Evolutionary conservation across 92 coral and sea anemone genomes (phyloP).

Genomic region (Diadumene lineata): DNA sequence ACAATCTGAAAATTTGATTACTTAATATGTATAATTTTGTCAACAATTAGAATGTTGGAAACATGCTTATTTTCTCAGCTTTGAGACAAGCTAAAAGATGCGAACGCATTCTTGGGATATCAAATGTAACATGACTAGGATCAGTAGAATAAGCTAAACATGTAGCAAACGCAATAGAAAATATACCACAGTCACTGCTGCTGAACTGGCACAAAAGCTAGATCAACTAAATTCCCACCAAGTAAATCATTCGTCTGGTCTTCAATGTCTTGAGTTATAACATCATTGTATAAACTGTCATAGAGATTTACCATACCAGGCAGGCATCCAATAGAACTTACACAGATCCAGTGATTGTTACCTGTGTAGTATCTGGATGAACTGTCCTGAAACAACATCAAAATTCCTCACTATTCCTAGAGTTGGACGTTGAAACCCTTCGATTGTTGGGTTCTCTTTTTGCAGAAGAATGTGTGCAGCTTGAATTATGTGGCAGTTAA

Average conservation of each 20-base stretch:
- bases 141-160: too few species aligned
- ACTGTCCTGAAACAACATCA: constrained; percentile 40
- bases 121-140: constrained; percentile 42
- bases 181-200: constrained; percentile 67
- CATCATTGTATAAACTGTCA: constrained; percentile 59
- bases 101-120: constrained; percentile 54
- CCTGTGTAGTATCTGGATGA: too few species aligned
- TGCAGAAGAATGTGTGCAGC: constrained; percentile 15
- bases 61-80: constrained; percentile 13
- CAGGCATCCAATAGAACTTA: constrained; percentile 47
- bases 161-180: constrained; percentile 50
- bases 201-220: constrained; percentile 52
- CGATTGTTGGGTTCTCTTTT: constrained; percentile 21
- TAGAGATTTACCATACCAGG: constrained; percentile 45
- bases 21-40: too few species aligned
- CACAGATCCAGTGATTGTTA: too few species aligned
- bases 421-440: constrained; percentile 59
- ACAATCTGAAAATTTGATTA: too few species aligned
- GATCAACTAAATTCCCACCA: constrained; percentile 26
- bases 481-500: constrained; percentile 34
- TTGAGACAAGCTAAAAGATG: constrained; percentile 51
- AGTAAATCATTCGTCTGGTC: constrained; percentile 35
- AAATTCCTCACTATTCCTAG: constrained; percentile 55
- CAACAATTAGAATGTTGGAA: constrained; percentile 1
- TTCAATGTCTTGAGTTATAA: constrained; percentile 52